Percentiles rank a stretch among this genome's conserved stretches.
These are phyloP conservation scores for Autographa gamma DNA, from an alignment of 2,888 invertebrate species.

Conservation along the genomic window DNA sequence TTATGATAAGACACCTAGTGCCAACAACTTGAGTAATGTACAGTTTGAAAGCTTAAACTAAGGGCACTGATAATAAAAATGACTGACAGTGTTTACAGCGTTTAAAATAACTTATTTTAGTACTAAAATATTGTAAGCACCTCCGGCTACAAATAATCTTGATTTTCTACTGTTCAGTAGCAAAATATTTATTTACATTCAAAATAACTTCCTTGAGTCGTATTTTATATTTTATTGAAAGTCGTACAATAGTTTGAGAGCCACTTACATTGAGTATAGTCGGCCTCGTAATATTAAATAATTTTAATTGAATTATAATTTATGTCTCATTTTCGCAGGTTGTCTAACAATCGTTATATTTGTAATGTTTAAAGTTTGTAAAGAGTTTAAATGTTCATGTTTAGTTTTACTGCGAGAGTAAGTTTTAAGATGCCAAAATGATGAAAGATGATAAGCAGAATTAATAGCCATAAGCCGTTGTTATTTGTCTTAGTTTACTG, in stretches of 20 bases:
- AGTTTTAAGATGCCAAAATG: too few species aligned
- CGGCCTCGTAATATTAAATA: slow-evolving; percentile 51
- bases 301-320: slow-evolving; percentile 66
- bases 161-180: slow-evolving; percentile 5
- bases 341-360: slow-evolving; percentile 27
- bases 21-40: too few species aligned
- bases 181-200: slow-evolving; percentile 3
- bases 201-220: neutral
- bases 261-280: slow-evolving; percentile 37
- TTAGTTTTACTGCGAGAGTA: neutral
- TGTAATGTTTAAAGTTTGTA: slow-evolving; percentile 20
- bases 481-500: too few species aligned
- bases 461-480: too few species aligned
- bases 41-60: neutral
- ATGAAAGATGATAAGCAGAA: too few species aligned
- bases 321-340: slow-evolving; percentile 64
- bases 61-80: neutral
- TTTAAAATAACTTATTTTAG: neutral
- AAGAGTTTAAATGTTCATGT: slow-evolving; percentile 35
- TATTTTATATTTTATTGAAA: slow-evolving; percentile 7
- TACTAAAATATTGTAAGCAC: slow-evolving; percentile 2
- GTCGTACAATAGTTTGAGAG: slow-evolving; percentile 39
- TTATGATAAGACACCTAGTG: too few species aligned
- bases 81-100: neutral
- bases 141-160: neutral